Base-by-base conservation (phyloP, 1,140 invertebrate genomes). In the Sarcophaga peregrina region DNA sequence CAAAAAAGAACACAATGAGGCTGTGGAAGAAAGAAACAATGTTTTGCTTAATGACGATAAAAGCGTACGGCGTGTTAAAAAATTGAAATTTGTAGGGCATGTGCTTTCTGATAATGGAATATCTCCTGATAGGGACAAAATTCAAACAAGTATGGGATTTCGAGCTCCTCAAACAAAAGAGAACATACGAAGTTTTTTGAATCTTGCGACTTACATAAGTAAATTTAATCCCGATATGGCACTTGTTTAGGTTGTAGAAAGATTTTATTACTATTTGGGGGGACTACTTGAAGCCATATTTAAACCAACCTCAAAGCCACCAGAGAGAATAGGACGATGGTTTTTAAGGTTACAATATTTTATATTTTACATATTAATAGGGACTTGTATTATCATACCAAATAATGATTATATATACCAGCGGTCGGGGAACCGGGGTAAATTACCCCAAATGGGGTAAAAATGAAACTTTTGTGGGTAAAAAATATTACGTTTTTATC, bases 41-140 rank as follows among this genome's bases (percentile, higher is more conserved):
- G 13, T 82, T 89, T 47, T 86, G 86, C 0, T 78, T 7, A 76
- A 62, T 10, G 82, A 46, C 7, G 50, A 52, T 8, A 83, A 91
- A 85, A 88, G 90, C 84, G 45, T 85, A 17, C 87, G 91, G 85
- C 83, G 84, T 73, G 82, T 85, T 48, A 80, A 68, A 76, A 84
- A 85, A 83, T 82, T 91, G 5, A 89, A 87, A 82, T 91, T 89
- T 85, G 81, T 92, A 45, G 91, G 91, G 8, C 88, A 91, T 80
- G 85, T 88, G n/a, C 85, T 92, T 6, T 85, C 86, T 20, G 78
- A 78, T 48, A 83, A 90, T 13, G 91, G 91, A 9, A 83, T 92
- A 8, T 84, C 85, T 73, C 83, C 85, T 8, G 92, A 91, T 83
- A 83, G 47, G 11, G n/a, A 58, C 15, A 82, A 82, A 25, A 37